Evolutionary conservation across 1,140 invertebrate species (phyloP), one percentile per base, ranked within the genome.

Genomic region (Zaprionus camerounensis): DNA sequence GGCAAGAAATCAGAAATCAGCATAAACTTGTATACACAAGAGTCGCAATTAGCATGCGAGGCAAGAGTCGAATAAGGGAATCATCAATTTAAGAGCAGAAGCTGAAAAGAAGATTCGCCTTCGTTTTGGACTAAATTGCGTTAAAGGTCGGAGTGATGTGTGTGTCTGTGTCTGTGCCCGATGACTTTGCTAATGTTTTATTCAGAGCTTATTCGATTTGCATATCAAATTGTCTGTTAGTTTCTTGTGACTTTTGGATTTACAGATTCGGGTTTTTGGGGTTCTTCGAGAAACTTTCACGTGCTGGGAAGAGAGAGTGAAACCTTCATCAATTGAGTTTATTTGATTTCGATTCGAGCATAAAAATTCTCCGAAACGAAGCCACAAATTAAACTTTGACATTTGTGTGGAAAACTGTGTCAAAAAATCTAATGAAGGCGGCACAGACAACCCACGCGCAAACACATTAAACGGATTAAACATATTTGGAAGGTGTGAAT

Each of bases 161-260:
- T 17, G 6, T 17, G 41, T 11, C 13, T 17, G 41, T 44, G 7
- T 17, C 41, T 74, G 57, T 56, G 64, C 24, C 38, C 5, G 65
- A 62, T 69, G 57, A 55, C 55, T 64, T 59, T 41, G 38, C 82
- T 85, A 70, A 86, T 85, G 71, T 85, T 85, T 86, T 85, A 85
- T 85, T 85, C 82, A 85, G 76, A 20, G 36, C 61, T 20, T 17
- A 46, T 67, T 79, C 72, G 82, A 85, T 85, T 85, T 85, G 79
- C 82, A 85, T 85, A 85, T 57, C 71, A 86, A 85, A 85, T 85
- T 85, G 82, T 71, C 86, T 79, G 82, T 82, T 81, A 63, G 82
- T 63, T 67, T 80, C 63, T 71, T 69, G 81, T 49, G 77, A 67
- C 31, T 34, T 70, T 63, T 38, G 28, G 72, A 31, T 28, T 70